Base-by-base conservation (phyloP, 2,797 vertebrate genomes). In the Neosalanx taihuensis region DNA sequence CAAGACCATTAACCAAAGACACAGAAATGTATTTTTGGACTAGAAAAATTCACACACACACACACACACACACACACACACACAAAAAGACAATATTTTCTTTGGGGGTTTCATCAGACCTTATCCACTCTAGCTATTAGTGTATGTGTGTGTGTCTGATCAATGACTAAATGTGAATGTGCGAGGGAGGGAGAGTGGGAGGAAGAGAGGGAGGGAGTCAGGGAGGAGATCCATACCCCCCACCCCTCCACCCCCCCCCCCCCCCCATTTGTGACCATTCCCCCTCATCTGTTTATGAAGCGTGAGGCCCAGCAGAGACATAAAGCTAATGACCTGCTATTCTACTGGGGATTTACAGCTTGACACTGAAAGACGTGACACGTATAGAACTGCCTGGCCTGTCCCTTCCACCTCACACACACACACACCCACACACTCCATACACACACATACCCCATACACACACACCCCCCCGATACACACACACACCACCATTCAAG, bases 231-330 rank as follows among this genome's bases (percentile, higher is more conserved):
- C 26, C 18, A 1, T 49, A 23, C 64, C 17, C 12, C n/a, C 60
- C 23, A 17, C 9, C 71, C 37, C 20, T 26, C 66, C 41, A 31
- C 64, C 20, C 20, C 78, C 66, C 41, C 35, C 64, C 20, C 20
- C 78, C 68, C 64, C 17, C 63, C 63, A 73, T 70, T 5, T 5
- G 72, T 72, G 70, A 60, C 70, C 72, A 62, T 81, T 84, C 72
- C 53, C 63, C 63, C 78, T 76, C 86, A 84, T 89, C 83, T 86
- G 83, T 68, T 80, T 75, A 57, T 35, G 33, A 35, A 30, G 46
- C 35, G 49, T 0, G 7, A 66, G 71, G 72, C 10, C 65, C 72
- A 23, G 33, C 17, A 15, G 31, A 33, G 13, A 72, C 80, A 82
- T 72, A 75, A 76, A 85, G 74, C 67, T n/a, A 33, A 35, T 33